Base-by-base conservation (phyloP, 2,797 vertebrate genomes). In the Melanotaenia parkinsoni region DNA sequence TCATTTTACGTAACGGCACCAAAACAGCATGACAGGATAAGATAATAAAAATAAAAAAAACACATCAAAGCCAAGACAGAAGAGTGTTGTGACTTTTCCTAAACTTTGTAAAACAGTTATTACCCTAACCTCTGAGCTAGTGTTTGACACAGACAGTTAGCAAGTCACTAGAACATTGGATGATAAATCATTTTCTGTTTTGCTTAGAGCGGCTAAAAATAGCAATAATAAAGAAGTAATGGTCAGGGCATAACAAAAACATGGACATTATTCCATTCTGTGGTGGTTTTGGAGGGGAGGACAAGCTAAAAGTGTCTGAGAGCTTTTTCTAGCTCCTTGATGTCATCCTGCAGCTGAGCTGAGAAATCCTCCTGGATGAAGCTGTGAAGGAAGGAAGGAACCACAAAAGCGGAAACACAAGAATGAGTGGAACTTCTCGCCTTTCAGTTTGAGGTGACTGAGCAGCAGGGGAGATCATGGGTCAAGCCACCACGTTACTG, bases 251-350 rank as follows among this genome's bases (percentile, higher is more conserved):
- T 71, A 82, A 84, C 86, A 88, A 91, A 92, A 93, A 93, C 90
- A 92, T 32, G 76, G 71, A 80, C 63, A 85, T 91, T 81, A 86
- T 87, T 89, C 75, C 70, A 24, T 81, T 82, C 67, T 75, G 76
- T 74, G 77, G 93, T 77, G 90, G 93, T 79, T 91, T 89, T 83
- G 86, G 76, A 80, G 85, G 77, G 13, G 35, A 84, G 70, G 86
- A 81, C 71, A 43, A 76, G 78, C 79, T 72, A 72, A 74, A 79
- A 78, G 79, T 80, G 82, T 83, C 81, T 40, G 58, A 71, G 65
- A 65, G 73, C 76, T 85, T 84, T 91, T 92, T 89, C 84, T 89
- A 89, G 85, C 63, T 62, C 51, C 77, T 86, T 94, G 91, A 94
- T 92, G 92, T 93, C 91, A 94, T 87, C 58, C 72, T 74, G 63